These are phyloP conservation scores for Apus apus DNA, from an alignment of 2,113 vertebrate species.

Conservation along the genomic window DNA sequence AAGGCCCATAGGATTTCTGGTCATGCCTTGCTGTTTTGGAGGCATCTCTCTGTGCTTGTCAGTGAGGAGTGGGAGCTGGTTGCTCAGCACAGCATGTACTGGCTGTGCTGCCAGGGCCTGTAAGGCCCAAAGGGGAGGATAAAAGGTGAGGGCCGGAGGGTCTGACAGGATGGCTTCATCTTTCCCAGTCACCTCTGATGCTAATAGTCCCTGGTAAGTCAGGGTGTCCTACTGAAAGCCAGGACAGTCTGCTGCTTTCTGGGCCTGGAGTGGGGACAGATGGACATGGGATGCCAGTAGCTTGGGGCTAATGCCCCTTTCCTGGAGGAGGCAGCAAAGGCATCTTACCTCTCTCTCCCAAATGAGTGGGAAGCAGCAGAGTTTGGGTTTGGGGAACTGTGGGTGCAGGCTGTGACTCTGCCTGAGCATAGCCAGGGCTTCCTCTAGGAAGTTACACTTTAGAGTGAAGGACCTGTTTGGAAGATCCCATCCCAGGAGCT, in stretches of 20 bases:
- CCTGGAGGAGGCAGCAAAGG: background rate
- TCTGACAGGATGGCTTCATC: background rate
- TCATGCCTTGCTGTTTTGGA: background rate
- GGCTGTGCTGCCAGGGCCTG: background rate
- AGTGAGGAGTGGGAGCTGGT: background rate
- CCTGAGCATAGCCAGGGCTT: background rate
- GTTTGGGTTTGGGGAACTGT: background rate
- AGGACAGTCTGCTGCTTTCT: background rate
- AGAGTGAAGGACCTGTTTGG: background rate
- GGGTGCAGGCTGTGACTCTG: background rate
- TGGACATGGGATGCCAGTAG: background rate
- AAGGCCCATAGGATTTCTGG: background rate
- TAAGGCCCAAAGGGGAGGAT: background rate
- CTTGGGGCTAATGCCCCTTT: background rate
- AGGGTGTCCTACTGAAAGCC: background rate
- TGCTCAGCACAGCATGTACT: background rate
- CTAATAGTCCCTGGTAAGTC: fast-evolving
- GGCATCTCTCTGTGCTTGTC: fast-evolving
- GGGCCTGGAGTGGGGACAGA: fast-evolving
- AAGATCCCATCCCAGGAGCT: background rate
- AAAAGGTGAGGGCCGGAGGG: background rate
- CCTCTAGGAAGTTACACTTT: background rate
- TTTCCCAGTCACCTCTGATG: fast-evolving
- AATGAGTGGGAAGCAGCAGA: background rate
- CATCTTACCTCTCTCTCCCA: background rate